A percentile compares a stretch with the other conserved stretches of the same genome.
phyloP scores from a whole-genome alignment of 2,797 vertebrate genomes.

The Odontamblyopus lacepedii region DNA sequence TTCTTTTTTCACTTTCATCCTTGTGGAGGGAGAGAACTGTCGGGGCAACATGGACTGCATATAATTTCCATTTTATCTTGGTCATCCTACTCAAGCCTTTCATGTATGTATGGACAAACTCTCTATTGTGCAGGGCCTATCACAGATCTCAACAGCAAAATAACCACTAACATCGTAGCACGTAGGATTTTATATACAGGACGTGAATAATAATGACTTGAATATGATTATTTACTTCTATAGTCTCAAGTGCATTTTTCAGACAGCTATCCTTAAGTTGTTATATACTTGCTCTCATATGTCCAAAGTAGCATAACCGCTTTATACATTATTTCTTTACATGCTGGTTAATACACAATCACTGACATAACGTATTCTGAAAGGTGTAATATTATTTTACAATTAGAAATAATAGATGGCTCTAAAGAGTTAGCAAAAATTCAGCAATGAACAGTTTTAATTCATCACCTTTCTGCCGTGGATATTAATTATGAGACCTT shows the following conservation, averaged over 20 bases:
- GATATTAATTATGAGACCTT: constrained; percentile 30
- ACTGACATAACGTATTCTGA: too few species aligned
- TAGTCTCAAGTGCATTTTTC: neutral
- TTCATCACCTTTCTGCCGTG: neutral
- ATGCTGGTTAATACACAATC: neutral
- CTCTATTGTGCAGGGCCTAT: neutral
- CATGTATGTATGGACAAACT: constrained; percentile 2
- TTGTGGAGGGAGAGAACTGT: too few species aligned
- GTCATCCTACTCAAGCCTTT: constrained; percentile 12
- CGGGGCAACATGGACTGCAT: constrained; percentile 33
- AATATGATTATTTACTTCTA: neutral
- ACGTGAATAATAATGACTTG: neutral
- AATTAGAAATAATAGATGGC: too few species aligned
- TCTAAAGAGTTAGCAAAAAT: neutral
- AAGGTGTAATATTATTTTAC: too few species aligned
- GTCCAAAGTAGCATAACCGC: too few species aligned
- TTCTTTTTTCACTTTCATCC: too few species aligned
- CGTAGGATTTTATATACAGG: neutral
- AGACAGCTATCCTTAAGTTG: neutral
- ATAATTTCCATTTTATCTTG: constrained; percentile 52
- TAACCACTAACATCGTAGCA: neutral
- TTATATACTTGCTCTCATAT: neutral
- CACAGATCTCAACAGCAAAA: neutral
- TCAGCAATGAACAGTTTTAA: neutral
- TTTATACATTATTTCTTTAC: neutral